Base-by-base conservation (phyloP, 2,113 vertebrate genomes). In the Junco hyemalis region DNA sequence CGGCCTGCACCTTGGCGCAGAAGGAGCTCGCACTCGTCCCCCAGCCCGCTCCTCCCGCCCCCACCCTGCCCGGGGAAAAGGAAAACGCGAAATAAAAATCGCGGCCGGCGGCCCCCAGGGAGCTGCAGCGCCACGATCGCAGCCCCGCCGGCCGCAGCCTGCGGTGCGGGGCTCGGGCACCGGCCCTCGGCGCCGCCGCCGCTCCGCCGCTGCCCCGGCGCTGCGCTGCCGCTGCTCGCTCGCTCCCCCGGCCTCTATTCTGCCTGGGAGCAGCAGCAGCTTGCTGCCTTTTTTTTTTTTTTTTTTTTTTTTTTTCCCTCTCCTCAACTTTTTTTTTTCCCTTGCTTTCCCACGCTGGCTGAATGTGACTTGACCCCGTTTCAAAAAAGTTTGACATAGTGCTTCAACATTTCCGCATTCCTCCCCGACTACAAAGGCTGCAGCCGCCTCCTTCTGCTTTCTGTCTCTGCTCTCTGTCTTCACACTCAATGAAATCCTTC, bases 341-440 rank as follows among this genome's bases (percentile, higher is more conserved):
- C 93, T 92, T 86, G 96, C 98, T 98, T 99, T 99, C 99, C 99
- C 99, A 99, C 99, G 99, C 98, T 98, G 99, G 98, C 98, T 99
- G 98, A 99, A 99, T 99, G 99, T 99, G 99, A 98, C 98, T 98
- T 99, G 98, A 99, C 99, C 99, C 99, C 98, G 98, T 98, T 99
- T 99, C 98, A 99, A 98, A 99, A 98, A 98, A 98, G 98, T 99
- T 99, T 99, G 99, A 99, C 99, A 99, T 98, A 98, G 98, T 98
- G 98, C 98, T 98, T 98, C 98, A 98, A 99, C 99, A 98, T 99
- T 99, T 99, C 99, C 99, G 99, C 99, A 99, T 99, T 99, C 99
- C 98, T 98, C 98, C 68, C 97, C 96, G 98, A 99, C 99, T 99
- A 99, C 99, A 99, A 99, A 99, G 99, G 96, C 97, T 93, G 98